Base-by-base conservation (phyloP, 2,888 invertebrate genomes). In the Euspilapteryx auroguttella region DNA sequence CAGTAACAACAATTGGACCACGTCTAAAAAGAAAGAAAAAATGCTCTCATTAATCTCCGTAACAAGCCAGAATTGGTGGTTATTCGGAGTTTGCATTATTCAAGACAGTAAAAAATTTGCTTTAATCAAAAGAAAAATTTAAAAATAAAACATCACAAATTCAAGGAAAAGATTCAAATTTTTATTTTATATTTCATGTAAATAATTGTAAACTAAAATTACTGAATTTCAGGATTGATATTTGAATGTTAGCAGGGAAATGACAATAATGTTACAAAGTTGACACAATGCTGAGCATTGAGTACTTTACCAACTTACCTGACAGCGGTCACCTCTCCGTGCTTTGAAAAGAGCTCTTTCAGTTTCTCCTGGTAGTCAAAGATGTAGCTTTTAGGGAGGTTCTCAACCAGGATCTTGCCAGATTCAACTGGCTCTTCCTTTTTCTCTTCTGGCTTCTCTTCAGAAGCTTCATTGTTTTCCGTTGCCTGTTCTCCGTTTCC, bases 11-110 rank as follows among this genome's bases (percentile, higher is more conserved):
- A 69, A 75, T 73, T 65, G 75, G 75, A 73, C 75, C 75, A 75
- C 75, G 75, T 75, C 75, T 75, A 75, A 65, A 75, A 75, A 73
- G 58, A 69, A 73, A 73, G 61, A 69, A 71, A 68, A n/a, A 65
- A 58, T 51, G 57, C 57, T 56, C 55, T 59, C 44, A 52, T 75
- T 75, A 75, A 71, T 71, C 57, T 66, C 61, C 61, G 54, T 49
- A 50, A 44, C 40, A 39, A 34, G 38, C 20, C 29, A 25, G 14
- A 14, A 15, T 15, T 14, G 5, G 23, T n/a, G n/a, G n/a, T n/a
- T n/a, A n/a, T n/a, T n/a, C n/a, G n/a, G n/a, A n/a, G n/a, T n/a
- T n/a, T n/a, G n/a, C n/a, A n/a, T n/a, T n/a, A n/a, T n/a, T n/a
- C n/a, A n/a, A n/a, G n/a, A n/a, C n/a, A n/a, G n/a, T n/a, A n/a